Conservation (phyloP, 1,140 invertebrate genomes). For the Scylla paramamosain region DNA sequence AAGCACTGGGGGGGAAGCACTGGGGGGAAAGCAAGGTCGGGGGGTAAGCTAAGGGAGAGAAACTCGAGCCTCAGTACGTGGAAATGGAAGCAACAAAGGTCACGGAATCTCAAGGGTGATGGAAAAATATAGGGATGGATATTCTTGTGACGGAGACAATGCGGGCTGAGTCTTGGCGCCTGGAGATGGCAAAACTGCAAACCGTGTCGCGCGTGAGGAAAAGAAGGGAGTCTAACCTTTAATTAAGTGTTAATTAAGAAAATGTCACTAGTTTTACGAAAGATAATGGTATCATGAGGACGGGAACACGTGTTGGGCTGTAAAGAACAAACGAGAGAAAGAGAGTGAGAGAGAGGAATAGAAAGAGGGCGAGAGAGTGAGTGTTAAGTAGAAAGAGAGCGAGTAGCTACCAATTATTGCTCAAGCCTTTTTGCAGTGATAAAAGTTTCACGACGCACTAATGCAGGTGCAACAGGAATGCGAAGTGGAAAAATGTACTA, state of each 20-base stretch:
- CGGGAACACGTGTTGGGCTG: neutral
- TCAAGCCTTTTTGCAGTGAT: slow-evolving; percentile 4
- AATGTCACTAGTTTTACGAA: neutral
- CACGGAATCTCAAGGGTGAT: too few species aligned
- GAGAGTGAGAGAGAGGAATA: neutral
- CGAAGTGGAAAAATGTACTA: slow-evolving; percentile 1
- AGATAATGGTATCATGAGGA: neutral
- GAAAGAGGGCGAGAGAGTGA: neutral
- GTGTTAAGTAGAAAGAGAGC: neutral
- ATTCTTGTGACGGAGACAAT: too few species aligned
- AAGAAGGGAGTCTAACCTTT: neutral
- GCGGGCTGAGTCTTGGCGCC: neutral
- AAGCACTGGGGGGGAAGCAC: too few species aligned
- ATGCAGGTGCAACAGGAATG: slow-evolving; percentile 18
- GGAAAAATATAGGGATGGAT: too few species aligned
- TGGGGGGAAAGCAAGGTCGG: too few species aligned
- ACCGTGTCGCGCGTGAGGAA: neutral
- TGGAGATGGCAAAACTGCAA: neutral
- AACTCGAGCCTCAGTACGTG: too few species aligned
- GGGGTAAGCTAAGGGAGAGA: too few species aligned
- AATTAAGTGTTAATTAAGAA: neutral
- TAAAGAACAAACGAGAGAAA: neutral
- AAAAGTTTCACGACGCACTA: neutral
- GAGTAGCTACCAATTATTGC: slow-evolving; percentile 17
- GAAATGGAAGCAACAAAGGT: too few species aligned